These are phyloP conservation scores for Taenioides sp. DNA, from an alignment of 2,797 vertebrate species.

Conservation along the genomic window DNA sequence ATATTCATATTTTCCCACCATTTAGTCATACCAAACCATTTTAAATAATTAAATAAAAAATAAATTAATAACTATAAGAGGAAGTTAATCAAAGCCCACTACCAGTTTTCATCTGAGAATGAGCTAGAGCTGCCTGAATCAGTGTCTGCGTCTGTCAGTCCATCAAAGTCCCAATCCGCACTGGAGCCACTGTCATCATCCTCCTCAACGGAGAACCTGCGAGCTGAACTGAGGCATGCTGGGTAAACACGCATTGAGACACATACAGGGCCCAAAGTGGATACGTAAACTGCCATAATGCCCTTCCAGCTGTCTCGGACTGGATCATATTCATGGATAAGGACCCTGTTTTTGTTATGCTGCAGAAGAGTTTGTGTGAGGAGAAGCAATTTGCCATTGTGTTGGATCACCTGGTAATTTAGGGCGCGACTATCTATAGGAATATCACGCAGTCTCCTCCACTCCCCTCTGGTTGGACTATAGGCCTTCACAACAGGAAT, in stretches of 20 bases:
- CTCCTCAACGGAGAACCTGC: constrained; percentile 85
- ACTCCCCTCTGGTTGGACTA: constrained; percentile 84
- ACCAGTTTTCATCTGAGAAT: constrained; percentile 87
- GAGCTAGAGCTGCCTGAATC: constrained; percentile 88
- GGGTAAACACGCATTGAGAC: constrained; percentile 86
- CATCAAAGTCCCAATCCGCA: constrained; percentile 89
- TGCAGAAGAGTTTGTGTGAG: constrained; percentile 84
- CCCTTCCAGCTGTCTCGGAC: constrained; percentile 82
- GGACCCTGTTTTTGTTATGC: constrained; percentile 87
- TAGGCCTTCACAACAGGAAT: constrained; percentile 87
- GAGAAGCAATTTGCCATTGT: constrained; percentile 81
- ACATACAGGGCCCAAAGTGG: constrained; percentile 83
- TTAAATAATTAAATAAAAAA: constrained; percentile 17
- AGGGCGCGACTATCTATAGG: constrained; percentile 84
- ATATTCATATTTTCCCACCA: background rate
- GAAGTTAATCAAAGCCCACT: constrained; percentile 31
- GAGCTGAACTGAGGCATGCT: constrained; percentile 81
- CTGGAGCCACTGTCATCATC: constrained; percentile 89
- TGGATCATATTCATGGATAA: constrained; percentile 85
- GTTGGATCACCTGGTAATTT: constrained; percentile 86
- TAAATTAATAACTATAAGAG: background rate
- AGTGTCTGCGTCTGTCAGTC: constrained; percentile 83
- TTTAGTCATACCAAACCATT: constrained; percentile 23
- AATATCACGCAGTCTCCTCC: constrained; percentile 83
- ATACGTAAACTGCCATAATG: constrained; percentile 84